Evolutionary conservation across 2,113 vertebrate genomes (phyloP), one percentile per base, ranked within the genome.

Genomic region (Callithrix jacchus): DNA sequence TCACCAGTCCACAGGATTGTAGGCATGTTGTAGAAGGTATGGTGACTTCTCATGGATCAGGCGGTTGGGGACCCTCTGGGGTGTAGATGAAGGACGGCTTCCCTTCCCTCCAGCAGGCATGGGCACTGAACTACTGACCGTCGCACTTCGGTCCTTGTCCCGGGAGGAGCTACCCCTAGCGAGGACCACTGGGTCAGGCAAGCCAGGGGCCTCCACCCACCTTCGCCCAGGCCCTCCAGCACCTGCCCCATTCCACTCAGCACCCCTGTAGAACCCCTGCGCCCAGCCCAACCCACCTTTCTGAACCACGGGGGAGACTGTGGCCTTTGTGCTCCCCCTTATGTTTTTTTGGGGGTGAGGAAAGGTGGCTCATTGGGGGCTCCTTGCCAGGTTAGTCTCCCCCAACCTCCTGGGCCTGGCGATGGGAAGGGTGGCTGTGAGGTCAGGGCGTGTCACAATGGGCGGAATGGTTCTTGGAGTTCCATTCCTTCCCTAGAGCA

Each of bases 1-100:
- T 99, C 98, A 99, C 99, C 99, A 99, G 93, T 99, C 99, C 71
- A 99, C 99, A 0, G 99, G 99, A 97, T 99, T 99, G 98, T 99
- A 98, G n/a, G 99, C 99, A 3, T 99, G 99, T 64, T 99, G 99
- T 11, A 99, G 98, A 18, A 99, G 99, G 90, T 99, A 99, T 0
- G 99, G 99, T 3, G 99, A 99, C 96, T 98, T 99, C 98, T 99
- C 99, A 0, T 98, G 97, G 83, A 99, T 98, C 96, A 99, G 97
- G 79, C 99, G 99, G 98, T 99, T 99, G 85, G 98, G 98, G 92
- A 95, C 95, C 68, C 77, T 97, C 96, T 88, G 98, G 35, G 91
- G 40, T 2, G 68, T 6, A 30, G 97, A 52, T 1, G 64, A 49
- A 20, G 98, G 37, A 27, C 97, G 73, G 54, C 27, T 21, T 4